Conservation (phyloP, 1,140 invertebrate genomes). For the Drosophila setifemur region DNA sequence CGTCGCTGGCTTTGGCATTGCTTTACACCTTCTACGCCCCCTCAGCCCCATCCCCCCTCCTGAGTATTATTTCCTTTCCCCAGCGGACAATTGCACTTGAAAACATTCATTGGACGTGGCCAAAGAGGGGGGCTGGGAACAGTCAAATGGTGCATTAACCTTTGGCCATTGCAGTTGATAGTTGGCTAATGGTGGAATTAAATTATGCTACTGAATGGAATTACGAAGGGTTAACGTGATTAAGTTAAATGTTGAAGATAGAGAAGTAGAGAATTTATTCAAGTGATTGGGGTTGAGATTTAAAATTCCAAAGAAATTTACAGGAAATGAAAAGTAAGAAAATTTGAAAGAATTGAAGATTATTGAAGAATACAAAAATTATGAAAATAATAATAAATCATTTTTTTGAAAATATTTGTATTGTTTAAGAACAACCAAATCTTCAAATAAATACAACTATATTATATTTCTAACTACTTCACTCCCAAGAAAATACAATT, state of each 20-base stretch:
- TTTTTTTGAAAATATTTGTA: too few species aligned
- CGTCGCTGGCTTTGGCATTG: constrained; percentile 43
- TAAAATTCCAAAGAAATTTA: too few species aligned
- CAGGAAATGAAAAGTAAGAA: too few species aligned
- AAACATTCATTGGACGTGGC: constrained; percentile 44
- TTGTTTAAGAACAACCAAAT: too few species aligned
- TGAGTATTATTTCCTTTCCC: not conserved
- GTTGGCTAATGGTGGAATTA: constrained; percentile 19
- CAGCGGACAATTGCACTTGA: constrained; percentile 65
- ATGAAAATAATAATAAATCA: too few species aligned
- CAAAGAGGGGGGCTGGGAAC: constrained; percentile 38
- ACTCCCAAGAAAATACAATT: too few species aligned
- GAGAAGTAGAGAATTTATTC: not conserved
- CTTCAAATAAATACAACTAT: too few species aligned
- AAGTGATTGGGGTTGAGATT: not conserved
- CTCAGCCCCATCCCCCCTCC: not conserved
- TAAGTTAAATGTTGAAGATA: constrained; percentile 8
- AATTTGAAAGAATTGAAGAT: too few species aligned
- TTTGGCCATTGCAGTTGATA: constrained; percentile 40
- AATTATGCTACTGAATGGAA: constrained; percentile 33
- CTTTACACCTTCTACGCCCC: constrained; percentile 30
- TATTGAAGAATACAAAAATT: too few species aligned
- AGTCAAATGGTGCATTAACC: constrained; percentile 74
- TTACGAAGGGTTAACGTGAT: constrained; percentile 12
- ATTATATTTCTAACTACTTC: too few species aligned